These are phyloP conservation scores for Diceros bicornis DNA, from an alignment of 2,797 vertebrate species.

Conservation along the genomic window DNA sequence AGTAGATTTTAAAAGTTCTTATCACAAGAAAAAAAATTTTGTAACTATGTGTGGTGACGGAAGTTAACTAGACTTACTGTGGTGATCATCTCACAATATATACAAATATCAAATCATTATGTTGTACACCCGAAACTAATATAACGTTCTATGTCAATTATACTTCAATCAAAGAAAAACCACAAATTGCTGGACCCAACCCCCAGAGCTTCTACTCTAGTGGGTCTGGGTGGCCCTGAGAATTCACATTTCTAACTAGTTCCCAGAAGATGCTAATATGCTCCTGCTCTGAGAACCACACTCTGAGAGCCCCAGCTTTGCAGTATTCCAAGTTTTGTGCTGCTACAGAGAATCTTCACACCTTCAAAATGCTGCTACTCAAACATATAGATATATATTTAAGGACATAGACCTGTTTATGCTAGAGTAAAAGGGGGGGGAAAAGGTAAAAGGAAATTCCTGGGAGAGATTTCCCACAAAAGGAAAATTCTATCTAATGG, in stretches of 20 bases:
- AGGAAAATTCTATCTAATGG: neutral
- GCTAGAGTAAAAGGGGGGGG: neutral
- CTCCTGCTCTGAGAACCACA: neutral
- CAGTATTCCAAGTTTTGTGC: neutral
- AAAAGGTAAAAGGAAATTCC: neutral
- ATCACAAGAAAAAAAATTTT: too few species aligned
- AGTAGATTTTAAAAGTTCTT: too few species aligned
- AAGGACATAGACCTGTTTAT: slow-evolving; percentile 39
- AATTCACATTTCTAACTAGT: neutral
- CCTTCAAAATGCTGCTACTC: neutral
- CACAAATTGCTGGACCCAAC: neutral
- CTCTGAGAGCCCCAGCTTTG: neutral
- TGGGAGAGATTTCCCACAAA: neutral
- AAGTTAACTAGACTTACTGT: too few species aligned
- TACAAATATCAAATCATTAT: too few species aligned
- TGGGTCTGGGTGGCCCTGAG: neutral
- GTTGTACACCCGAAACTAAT: too few species aligned
- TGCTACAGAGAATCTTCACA: neutral
- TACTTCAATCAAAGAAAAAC: too few species aligned
- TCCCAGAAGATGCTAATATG: neutral
- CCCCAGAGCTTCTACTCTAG: neutral
- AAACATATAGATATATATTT: neutral
- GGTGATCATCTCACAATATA: too few species aligned
- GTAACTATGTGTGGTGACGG: too few species aligned
- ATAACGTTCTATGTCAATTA: too few species aligned